phyloP scores from a whole-genome alignment of 2,113 vertebrate species.

The Boulengeromyrus knoepffleri region DNA sequence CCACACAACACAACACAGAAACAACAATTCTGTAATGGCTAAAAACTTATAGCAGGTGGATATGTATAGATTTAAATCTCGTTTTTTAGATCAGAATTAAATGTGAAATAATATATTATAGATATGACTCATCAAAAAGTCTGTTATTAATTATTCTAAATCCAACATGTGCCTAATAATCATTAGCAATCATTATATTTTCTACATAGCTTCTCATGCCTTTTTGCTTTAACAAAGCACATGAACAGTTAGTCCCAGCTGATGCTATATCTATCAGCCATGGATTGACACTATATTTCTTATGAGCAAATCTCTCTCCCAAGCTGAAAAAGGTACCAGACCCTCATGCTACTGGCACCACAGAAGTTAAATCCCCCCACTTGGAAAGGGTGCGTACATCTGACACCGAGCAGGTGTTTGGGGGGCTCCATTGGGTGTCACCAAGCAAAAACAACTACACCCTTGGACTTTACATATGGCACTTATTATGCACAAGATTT shows the following conservation, averaged over 20 bases:
- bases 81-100: not conserved
- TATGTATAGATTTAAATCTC: not conserved
- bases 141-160: not conserved
- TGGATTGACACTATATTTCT: not conserved
- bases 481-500: constrained; percentile 65
- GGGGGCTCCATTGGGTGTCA: constrained; percentile 47
- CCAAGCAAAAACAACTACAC: constrained; percentile 50
- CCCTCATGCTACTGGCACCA: constrained; percentile 32
- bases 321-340: not conserved
- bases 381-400: constrained; percentile 41
- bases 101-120: not conserved
- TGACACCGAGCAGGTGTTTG: constrained; percentile 56
- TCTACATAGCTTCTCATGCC: not conserved
- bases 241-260: not conserved
- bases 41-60: not conserved
- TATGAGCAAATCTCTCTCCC: not conserved
- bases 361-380: constrained; percentile 36
- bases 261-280: not conserved
- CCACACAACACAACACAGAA: not conserved
- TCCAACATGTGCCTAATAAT: not conserved
- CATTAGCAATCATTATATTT: not conserved
- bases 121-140: not conserved
- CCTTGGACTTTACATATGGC: constrained; percentile 63
- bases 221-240: not conserved
- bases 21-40: not conserved